These are phyloP conservation scores for Bos javanicus DNA, from an alignment of 2,113 vertebrate genomes.

Conservation along the genomic window DNA sequence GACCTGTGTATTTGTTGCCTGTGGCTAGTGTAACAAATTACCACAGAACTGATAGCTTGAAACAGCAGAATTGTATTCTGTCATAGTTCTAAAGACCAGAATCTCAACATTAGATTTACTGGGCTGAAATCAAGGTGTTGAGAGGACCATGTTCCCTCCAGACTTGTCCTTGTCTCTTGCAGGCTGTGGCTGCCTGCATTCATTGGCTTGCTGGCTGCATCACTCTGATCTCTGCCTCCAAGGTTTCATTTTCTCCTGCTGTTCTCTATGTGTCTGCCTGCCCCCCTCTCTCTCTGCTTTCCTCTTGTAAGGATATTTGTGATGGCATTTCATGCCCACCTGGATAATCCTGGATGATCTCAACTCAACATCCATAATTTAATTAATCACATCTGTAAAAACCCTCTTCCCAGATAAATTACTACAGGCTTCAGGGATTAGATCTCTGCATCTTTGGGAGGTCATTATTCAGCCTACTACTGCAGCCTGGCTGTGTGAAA, in stretches of 20 bases:
- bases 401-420: neutral
- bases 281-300: neutral
- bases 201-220: neutral
- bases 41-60: neutral
- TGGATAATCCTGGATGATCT: neutral
- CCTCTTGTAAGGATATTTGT: neutral
- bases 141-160: neutral
- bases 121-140: neutral
- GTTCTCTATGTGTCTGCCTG: neutral
- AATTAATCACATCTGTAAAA: slow-evolving; percentile 14
- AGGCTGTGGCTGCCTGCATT: neutral
- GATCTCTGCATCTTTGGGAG: neutral
- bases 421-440: neutral
- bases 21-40: neutral
- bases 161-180: neutral
- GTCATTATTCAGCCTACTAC: neutral
- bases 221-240: neutral
- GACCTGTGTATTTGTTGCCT: neutral
- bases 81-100: neutral
- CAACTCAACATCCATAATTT: neutral
- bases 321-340: neutral
- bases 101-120: neutral
- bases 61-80: neutral
- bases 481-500: neutral
- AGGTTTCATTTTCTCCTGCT: neutral